phyloP scores from a whole-genome alignment of 2,113 vertebrate species.

The Egretta garzetta region DNA sequence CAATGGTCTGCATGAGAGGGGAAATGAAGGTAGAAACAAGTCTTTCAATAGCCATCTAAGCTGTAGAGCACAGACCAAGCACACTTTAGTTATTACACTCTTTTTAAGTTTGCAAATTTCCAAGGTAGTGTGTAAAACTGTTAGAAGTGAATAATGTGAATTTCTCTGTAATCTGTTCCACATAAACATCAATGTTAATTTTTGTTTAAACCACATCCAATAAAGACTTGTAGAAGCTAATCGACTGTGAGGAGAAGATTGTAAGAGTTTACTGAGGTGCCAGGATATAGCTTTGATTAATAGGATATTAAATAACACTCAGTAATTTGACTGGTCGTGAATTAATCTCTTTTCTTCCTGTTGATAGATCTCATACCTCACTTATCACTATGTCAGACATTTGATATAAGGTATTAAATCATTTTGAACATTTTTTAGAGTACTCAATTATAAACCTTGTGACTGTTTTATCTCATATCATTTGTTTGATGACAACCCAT shows the following conservation, averaged over 20 bases:
- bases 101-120: neutral
- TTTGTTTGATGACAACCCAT: slow-evolving; percentile 40
- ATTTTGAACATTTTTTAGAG: slow-evolving; percentile 60
- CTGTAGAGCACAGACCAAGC: neutral
- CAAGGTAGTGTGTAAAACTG: neutral
- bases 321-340: slow-evolving; percentile 50
- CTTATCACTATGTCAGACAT: slow-evolving; percentile 31
- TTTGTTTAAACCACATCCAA: slow-evolving; percentile 31
- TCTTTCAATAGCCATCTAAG: neutral
- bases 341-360: slow-evolving; percentile 61
- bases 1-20: neutral
- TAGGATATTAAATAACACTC: slow-evolving; percentile 57
- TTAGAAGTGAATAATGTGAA: neutral
- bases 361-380: slow-evolving; percentile 58
- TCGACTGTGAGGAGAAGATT: slow-evolving; percentile 16
- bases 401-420: slow-evolving; percentile 57
- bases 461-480: slow-evolving; percentile 55
- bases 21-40: neutral
- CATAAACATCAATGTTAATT: slow-evolving; percentile 3
- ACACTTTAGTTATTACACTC: neutral
- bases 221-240: slow-evolving; percentile 43
- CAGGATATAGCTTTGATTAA: slow-evolving; percentile 58
- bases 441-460: slow-evolving; percentile 33
- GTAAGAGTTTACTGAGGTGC: slow-evolving; percentile 37
- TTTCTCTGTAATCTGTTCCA: neutral